Percentiles rank a stretch among this genome's conserved stretches.
Evolutionary conservation across 2,113 vertebrate genomes (phyloP).

Genomic region (Phrynocephalus versicolor): DNA sequence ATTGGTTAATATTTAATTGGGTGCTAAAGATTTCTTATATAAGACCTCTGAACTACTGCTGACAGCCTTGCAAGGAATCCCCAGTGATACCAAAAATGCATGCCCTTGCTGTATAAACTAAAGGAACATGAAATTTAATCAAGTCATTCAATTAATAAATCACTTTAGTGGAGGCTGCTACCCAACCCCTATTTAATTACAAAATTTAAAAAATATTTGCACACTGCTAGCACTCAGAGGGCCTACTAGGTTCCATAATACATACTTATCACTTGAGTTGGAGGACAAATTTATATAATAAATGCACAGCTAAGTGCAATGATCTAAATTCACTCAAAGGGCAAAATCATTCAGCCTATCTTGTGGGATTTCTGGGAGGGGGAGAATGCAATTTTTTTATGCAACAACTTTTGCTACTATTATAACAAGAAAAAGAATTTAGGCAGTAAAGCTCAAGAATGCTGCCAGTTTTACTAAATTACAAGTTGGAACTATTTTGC

Average conservation of each 20-base stretch:
- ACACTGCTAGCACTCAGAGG: constrained; percentile 74
- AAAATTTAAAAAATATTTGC: constrained; percentile 83
- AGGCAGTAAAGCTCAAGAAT: neutral
- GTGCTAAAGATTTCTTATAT: constrained; percentile 68
- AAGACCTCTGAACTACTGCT: constrained; percentile 66
- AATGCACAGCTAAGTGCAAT: constrained; percentile 78
- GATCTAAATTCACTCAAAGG: constrained; percentile 73
- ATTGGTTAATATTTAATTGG: constrained; percentile 74
- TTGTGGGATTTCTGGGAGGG: constrained; percentile 27
- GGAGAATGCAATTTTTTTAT: constrained; percentile 74
- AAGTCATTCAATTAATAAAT: constrained; percentile 81
- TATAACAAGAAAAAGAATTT: too few species aligned
- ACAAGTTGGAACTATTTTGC: neutral
- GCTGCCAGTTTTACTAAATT: neutral
- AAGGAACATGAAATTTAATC: constrained; percentile 79
- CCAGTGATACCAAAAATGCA: constrained; percentile 63
- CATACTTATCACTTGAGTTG: constrained; percentile 79
- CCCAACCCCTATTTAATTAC: constrained; percentile 76
- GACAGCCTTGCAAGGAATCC: constrained; percentile 59
- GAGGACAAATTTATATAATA: constrained; percentile 84
- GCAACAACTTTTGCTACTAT: constrained; percentile 26
- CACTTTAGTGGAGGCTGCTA: constrained; percentile 74
- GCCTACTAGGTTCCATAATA: constrained; percentile 76
- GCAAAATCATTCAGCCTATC: constrained; percentile 76
- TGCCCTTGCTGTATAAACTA: constrained; percentile 70